phyloP scores from a whole-genome alignment of 2,113 vertebrate species.

The Theropithecus gelada region DNA sequence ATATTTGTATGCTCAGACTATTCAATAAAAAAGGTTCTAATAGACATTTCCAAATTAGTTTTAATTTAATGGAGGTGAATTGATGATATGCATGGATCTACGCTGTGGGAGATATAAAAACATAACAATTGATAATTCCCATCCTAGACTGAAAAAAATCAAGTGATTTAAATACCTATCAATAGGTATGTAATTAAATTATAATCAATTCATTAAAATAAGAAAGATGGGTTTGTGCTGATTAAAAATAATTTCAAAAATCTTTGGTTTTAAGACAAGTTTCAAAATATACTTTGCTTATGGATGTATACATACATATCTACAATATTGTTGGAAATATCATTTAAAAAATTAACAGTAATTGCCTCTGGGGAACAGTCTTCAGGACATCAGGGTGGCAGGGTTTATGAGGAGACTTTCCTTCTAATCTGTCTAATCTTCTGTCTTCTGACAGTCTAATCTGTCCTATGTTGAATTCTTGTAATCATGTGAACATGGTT shows the following conservation, averaged over 20 bases:
- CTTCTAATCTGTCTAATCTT: not conserved
- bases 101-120: not conserved
- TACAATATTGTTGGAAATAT: not conserved
- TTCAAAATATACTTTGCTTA: not conserved
- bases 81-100: not conserved
- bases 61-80: not conserved
- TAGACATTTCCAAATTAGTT: not conserved
- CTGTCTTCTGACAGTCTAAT: not conserved
- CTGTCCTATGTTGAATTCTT: slow-evolving; percentile 24
- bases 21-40: not conserved
- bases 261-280: not conserved
- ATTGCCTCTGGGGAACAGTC: not conserved
- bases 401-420: not conserved
- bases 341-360: not conserved
- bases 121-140: not conserved
- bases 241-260: not conserved
- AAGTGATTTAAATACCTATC: not conserved
- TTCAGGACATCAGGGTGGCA: not conserved
- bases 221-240: not conserved
- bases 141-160: not conserved
- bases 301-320: not conserved
- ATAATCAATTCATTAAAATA: not conserved
- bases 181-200: not conserved
- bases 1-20: not conserved
- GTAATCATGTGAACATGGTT: not conserved